Conservation (phyloP, 2,113 vertebrate genomes). For the Callorhinus ursinus region DNA sequence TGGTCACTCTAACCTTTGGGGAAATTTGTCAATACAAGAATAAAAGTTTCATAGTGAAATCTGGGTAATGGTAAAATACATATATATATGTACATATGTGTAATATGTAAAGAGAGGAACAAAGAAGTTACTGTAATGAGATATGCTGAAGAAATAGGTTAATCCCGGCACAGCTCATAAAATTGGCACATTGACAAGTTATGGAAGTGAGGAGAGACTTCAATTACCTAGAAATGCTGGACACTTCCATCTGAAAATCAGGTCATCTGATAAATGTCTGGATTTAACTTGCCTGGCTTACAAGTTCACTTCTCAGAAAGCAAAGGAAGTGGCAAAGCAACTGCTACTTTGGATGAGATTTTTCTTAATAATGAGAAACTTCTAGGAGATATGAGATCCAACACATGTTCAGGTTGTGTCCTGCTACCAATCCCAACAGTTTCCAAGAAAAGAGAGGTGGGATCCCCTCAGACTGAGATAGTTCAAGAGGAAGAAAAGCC, state of each 20-base stretch:
- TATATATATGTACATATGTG: background rate
- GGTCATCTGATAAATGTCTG: background rate
- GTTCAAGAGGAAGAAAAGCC: background rate
- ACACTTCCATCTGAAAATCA: constrained; percentile 5
- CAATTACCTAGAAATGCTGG: background rate
- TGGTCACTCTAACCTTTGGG: background rate
- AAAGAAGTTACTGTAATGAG: background rate
- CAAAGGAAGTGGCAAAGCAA: constrained; percentile 6
- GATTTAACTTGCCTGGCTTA: constrained; percentile 25
- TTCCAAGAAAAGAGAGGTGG: background rate
- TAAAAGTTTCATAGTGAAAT: constrained; percentile 16
- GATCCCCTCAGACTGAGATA: background rate
- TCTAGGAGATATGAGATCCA: background rate
- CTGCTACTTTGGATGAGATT: background rate
- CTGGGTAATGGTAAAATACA: background rate
- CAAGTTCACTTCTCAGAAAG: constrained; percentile 49
- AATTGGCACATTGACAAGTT: background rate
- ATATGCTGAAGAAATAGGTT: background rate
- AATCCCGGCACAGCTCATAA: background rate
- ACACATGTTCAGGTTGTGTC: background rate
- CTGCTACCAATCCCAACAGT: background rate
- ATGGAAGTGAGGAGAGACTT: background rate
- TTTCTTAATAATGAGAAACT: background rate
- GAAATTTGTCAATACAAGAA: background rate
- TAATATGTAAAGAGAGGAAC: background rate